Percentiles rank a stretch among this genome's conserved stretches.
Conservation (phyloP, 2,888 invertebrate genomes). For the Hypomecis atomaria region DNA sequence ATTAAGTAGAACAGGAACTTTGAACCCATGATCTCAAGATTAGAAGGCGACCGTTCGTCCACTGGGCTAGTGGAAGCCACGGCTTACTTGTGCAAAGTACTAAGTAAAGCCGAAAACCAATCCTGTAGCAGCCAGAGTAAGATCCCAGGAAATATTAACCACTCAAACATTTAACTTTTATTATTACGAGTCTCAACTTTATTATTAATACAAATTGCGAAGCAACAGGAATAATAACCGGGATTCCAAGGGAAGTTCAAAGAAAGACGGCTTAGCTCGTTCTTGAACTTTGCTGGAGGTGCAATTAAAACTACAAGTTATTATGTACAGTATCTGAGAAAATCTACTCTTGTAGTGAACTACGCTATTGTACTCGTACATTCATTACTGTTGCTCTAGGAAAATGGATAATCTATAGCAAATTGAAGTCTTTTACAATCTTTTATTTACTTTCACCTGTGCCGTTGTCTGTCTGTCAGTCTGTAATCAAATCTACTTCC, state of each 20-base stretch:
- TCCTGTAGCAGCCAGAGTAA: not conserved
- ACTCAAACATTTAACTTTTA: constrained; percentile 23
- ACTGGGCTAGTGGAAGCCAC: not conserved
- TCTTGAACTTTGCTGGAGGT: constrained; percentile 35
- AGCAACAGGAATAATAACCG: constrained; percentile 27
- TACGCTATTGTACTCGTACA: too few relatives aligned
- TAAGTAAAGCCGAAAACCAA: not conserved
- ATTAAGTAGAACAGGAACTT: too few relatives aligned
- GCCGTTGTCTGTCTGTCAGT: too few relatives aligned
- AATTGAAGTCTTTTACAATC: too few relatives aligned
- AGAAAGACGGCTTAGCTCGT: constrained; percentile 34
- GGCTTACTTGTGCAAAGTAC: not conserved
- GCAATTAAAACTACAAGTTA: constrained; percentile 43
- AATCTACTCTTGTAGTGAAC: constrained; percentile 37
- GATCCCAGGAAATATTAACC: not conserved
- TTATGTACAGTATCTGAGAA: constrained; percentile 35
- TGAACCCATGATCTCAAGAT: not conserved
- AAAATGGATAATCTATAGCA: too few relatives aligned
- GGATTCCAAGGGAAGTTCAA: constrained; percentile 38
- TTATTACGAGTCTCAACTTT: constrained; percentile 17
- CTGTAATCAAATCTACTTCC: too few relatives aligned
- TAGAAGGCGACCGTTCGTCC: not conserved
- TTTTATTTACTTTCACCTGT: too few relatives aligned
- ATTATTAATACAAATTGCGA: constrained; percentile 32
- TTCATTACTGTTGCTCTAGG: too few relatives aligned